Evolutionary conservation across 2,888 invertebrate genomes (phyloP), one percentile per base, ranked within the genome.

Genomic region (Cyaniris semiargus): DNA sequence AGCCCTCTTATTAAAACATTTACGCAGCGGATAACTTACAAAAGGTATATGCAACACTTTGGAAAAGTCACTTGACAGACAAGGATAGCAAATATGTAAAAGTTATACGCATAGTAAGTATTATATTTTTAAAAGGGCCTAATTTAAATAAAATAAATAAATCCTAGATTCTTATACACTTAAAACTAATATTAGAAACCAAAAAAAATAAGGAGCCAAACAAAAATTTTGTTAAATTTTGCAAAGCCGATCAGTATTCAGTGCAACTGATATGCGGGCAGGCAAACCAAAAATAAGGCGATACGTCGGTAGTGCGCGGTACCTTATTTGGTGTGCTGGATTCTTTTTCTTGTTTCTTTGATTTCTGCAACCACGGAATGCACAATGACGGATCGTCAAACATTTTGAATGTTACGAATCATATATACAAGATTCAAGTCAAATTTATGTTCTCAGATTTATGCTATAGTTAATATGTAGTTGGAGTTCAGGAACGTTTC

Each of bases 281-380:
- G 74, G 74, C 74, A 48, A 48, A 72, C 44, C 21, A 48, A 74
- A 18, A 18, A 38, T 71, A 72, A 72, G 23, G 74, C 23, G 38
- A 56, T 34, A 58, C n/a, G 34, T 56, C 34, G 38, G 38, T 87
- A 85, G 87, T 86, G 87, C 86, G 86, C 87, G 83, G 89, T 96
- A 96, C 96, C 96, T 96, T 96, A 85, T 94, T 92, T 84, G 96
- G 96, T 87, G 96, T 96, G 88, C 95, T 94, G 88, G 94, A 95
- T 94, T 91, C 95, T 95, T 95, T 96, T 91, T 96, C 96, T 88
- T 95, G 95, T 95, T 96, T 96, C 95, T 96, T 96, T 94, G 96
- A 96, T 95, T 96, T 96, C 96, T 96, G 96, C 86, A 96, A 96
- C 80, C 81, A 84, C 79, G 78, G 66, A 81, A 76, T 72, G 71